phyloP scores from a whole-genome alignment of 2,888 invertebrate genomes.

The Rhabditoides inermis region DNA sequence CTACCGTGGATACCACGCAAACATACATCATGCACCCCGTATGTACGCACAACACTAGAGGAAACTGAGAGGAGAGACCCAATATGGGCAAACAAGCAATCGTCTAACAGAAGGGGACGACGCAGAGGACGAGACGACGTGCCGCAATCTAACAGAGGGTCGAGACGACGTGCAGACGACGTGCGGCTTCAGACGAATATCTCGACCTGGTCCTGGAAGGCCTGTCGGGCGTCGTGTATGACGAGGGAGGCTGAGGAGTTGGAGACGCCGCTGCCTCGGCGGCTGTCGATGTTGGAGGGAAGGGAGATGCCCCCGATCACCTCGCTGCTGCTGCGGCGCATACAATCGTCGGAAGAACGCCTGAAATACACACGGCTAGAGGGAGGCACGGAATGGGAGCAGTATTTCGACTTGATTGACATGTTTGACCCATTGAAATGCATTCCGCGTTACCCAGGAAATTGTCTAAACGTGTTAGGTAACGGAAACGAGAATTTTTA shows the following conservation, averaged over 20 bases:
- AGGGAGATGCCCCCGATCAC: conserved; percentile 42
- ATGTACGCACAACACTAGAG: no score
- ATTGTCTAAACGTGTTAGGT: neutral
- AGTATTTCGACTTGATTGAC: no score
- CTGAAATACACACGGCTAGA: no score
- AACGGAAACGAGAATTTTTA: no score
- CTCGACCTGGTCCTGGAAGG: conserved; percentile 37
- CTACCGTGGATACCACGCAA: no score
- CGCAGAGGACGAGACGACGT: no score
- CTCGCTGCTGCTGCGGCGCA: conserved; percentile 45
- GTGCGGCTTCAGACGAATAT: conserved; percentile 32
- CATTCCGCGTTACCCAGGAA: neutral
- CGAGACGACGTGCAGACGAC: neutral
- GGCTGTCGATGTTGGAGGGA: conserved; percentile 23
- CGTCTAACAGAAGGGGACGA: no score
- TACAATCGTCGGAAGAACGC: conserved; percentile 45
- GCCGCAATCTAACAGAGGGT: no score
- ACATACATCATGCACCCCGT: no score
- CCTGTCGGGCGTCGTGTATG: conserved; percentile 42
- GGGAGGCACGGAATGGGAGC: no score
- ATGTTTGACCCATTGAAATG: neutral
- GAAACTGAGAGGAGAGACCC: no score
- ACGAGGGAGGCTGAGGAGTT: conserved; percentile 49
- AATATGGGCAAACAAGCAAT: no score
- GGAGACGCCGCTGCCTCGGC: conserved; percentile 48